Evolutionary conservation across 2,113 vertebrate species (phyloP).

Genomic region (Beaufortia kweichowensis): DNA sequence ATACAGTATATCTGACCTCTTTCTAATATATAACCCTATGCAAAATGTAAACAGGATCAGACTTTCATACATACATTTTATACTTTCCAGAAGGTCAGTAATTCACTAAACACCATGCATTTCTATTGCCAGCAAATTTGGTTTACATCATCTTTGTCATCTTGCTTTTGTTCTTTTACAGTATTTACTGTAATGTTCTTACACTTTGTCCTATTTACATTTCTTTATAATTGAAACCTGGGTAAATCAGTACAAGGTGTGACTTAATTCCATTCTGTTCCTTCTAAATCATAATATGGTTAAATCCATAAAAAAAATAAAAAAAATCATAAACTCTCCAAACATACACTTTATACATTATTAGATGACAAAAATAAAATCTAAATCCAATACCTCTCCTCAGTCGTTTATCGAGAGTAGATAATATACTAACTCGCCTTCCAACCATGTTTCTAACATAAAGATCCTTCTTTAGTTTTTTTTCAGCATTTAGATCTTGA

Average conservation of each 20-base stretch:
- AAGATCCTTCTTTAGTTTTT: not conserved
- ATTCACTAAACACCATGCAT: constrained; percentile 14
- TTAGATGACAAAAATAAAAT: constrained; percentile 24
- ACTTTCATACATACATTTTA: not conserved
- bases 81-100: not conserved
- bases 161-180: not conserved
- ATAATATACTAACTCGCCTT: not conserved
- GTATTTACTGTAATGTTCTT: not conserved
- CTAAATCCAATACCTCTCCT: not conserved
- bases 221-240: constrained; percentile 24
- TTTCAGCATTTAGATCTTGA: not conserved
- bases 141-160: constrained; percentile 24
- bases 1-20: not conserved
- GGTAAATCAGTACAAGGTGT: constrained; percentile 44
- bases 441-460: not conserved
- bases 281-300: constrained; percentile 14
- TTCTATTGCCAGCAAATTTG: constrained; percentile 45
- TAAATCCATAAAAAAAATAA: constrained; percentile 6
- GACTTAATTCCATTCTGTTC: constrained; percentile 18
- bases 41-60: constrained; percentile 18
- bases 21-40: constrained; percentile 22
- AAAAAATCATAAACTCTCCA: constrained; percentile 29
- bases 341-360: constrained; percentile 35
- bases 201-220: constrained; percentile 37
- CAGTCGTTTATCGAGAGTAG: not conserved